Base-by-base conservation (phyloP, 2,797 vertebrate genomes). In the Eulemur albifrons region DNA sequence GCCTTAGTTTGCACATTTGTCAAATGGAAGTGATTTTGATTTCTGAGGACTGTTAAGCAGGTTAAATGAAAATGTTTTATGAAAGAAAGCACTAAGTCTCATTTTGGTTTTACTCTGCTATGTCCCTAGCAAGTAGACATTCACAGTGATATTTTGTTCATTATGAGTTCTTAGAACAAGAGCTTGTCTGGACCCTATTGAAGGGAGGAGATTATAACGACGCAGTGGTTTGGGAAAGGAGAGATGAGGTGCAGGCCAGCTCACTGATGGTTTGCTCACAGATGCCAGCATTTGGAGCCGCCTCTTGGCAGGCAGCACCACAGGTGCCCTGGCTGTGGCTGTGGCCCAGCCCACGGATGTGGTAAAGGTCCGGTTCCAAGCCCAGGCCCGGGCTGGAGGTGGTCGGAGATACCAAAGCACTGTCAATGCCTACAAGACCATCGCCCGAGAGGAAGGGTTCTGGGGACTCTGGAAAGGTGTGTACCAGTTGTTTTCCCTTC, bases 301-400 rank as follows among this genome's bases (percentile, higher is more conserved):
- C 17, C 97, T 99, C 75, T 97, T 99, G 67, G 99, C 99, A 3
- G 99, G 99, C 32, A 98, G 99, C 94, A 99, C 99, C 76, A 99
- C 99, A 0, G 99, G 99, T 45, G 99, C 99, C 2, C 98, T 99
- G 98, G 99, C 99, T 0, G 99, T 99, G 4, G 98, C 98, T 2
- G 69, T 99, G 82, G 99, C 99, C 73, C 99, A 99, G 95, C 99
- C 99, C 45, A 99, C 99, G 0, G 99, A 99, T 86, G 99, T 99
- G 93, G 99, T 99, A 7, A 99, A 99, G 97, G 99, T 99, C n/a
- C 98, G 99, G 1, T 99, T 99, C 97, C 99, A 99, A 96, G 99
- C 99, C 25, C 99, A 99, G 95, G 98, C 98, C 94, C 98, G 98
- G 59, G 96, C 97, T 15, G 96, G 97, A 38, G 96, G 96, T 2